Evolutionary conservation across 2,888 invertebrate genomes (phyloP), one percentile per base, ranked within the genome.

Genomic region (Tinea trinotella): DNA sequence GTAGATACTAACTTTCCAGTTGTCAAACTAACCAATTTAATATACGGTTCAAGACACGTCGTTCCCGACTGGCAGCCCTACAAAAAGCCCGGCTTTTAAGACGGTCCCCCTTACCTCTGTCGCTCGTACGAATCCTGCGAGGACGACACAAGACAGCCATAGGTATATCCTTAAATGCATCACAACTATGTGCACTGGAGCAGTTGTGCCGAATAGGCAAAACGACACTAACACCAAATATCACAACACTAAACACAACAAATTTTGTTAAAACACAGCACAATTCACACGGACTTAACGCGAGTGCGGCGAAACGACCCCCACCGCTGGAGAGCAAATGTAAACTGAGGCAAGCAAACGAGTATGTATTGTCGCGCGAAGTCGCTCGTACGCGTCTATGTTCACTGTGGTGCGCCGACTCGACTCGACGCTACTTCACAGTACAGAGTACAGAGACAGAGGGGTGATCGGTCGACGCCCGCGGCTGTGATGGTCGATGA

Each of bases 101-200:
- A 81, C 76, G 74, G 74, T 71, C 74, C 76, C 79, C 87, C 90
- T 90, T 88, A 92, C 92, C 91, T 91, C 91, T 87, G 88, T 88
- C 82, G 90, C 91, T 86, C 90, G 88, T 83, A 90, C 90, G 87
- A 90, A 91, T 88, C 91, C 91, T 77, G 89, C 83, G 76, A 91
- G 88, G 88, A 90, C 87, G 85, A 91, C 89, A 88, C 89, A 89
- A 86, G 89, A 89, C 87, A 91, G 85, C 88, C 90, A 87, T 87
- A 90, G 85, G 77, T 88, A 90, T 90, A 91, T 91, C 91, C 91
- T 90, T 79, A 90, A 91, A 89, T 91, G 89, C 92, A 92, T 92
- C 88, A 90, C 90, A 87, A 88, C 81, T 83, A 78, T 68, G 70
- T 71, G 69, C 74, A 69, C 70, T 62, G 73, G 71, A 70, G 66